Base-by-base conservation (phyloP, 2,113 vertebrate species). In the Thunnus thynnus region DNA sequence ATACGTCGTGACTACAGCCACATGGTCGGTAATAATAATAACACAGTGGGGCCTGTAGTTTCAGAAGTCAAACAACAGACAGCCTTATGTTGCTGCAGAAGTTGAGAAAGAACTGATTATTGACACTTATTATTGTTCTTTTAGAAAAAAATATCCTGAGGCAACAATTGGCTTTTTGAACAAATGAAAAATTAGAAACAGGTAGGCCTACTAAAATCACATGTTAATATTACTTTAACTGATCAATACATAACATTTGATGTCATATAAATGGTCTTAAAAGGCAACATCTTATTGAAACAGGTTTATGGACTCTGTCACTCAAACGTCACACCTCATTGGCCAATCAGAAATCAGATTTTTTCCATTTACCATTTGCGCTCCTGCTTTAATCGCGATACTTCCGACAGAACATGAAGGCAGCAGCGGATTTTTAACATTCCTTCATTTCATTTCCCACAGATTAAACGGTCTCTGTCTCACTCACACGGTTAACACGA, bases 1-100 rank as follows among this genome's bases (percentile, higher is more conserved):
- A 17, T 0, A 55, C 20, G 69, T 90, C 82, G 86, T 86, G 83
- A 86, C 89, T 52, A 32, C 3, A 67, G 62, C 50, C 86, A 83
- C 90, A 72, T 82, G 80, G 48, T 52, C 3, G 18, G 5, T 67
- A 66, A 74, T 88, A 74, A 62, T 36, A 51, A 78, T 48, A 87
- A 74, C 25, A 73, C 20, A 67, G 51, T 13, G 22, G 51, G 27
- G 47, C 36, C 18, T 66, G 62, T 10, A 13, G 50, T 52, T 58
- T 36, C 57, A 16, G 76, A 30, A 27, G 18, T 68, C 51, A 75
- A 30, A 75, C 22, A 62, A 20, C 47, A 76, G 14, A 4, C 36
- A 51, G 44, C n/a, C 6, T 6, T n/a, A 14, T 64, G 32, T 8
- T 27, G 57, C 62, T 64, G 68, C 22, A 75, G 52, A 79, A 70